phyloP scores from a whole-genome alignment of 2,888 invertebrate genomes.

The Hartigia nigra region DNA sequence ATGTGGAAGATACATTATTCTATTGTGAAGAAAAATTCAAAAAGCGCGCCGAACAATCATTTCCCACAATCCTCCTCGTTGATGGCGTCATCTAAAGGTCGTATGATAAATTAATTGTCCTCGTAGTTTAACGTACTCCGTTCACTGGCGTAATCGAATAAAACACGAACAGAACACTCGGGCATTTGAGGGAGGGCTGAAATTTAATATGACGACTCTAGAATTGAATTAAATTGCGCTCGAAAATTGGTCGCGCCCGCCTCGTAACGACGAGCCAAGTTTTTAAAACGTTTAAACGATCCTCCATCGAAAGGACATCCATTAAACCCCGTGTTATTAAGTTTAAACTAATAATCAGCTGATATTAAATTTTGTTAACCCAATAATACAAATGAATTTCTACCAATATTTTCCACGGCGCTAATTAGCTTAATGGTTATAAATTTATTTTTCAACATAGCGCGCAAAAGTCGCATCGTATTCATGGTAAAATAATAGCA shows the following conservation, averaged over 20 bases:
- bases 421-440: background rate
- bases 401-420: background rate
- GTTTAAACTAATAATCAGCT: background rate
- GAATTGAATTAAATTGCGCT: constrained; percentile 22
- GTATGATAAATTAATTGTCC: background rate
- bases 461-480: no score
- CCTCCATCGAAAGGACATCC: background rate
- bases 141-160: background rate
- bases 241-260: constrained; percentile 17
- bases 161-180: background rate
- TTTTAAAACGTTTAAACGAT: constrained; percentile 1
- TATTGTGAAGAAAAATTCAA: background rate
- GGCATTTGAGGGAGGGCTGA: constrained; percentile 13
- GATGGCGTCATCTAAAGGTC: background rate
- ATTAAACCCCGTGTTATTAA: background rate
- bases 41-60: background rate
- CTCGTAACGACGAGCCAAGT: background rate
- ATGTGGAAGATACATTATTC: background rate
- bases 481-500: background rate
- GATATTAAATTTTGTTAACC: background rate
- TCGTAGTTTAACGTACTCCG: background rate
- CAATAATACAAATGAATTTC: background rate
- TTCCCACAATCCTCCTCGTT: background rate
- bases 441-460: background rate
- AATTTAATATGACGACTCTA: constrained; percentile 21